A percentile compares a stretch with the other conserved stretches of the same genome.
Conservation (phyloP, 1,140 invertebrate species). For the Plodia interpunctella region DNA sequence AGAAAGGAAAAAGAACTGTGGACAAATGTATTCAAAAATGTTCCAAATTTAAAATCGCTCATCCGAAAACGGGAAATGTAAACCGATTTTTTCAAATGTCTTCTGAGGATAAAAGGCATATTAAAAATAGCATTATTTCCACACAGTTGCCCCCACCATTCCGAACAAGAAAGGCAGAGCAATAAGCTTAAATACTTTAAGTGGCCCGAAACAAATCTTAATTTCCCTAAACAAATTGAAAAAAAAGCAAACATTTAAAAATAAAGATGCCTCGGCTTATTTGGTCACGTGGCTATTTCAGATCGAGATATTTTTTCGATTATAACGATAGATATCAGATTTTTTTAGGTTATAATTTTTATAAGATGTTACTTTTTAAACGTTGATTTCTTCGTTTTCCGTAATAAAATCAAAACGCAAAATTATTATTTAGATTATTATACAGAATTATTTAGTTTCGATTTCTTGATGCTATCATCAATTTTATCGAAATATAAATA, state of each 20-base stretch:
- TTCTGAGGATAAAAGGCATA: neutral
- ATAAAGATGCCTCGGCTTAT: neutral
- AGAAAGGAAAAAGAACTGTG: too few species aligned
- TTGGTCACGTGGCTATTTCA: neutral
- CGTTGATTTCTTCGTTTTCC: too few species aligned
- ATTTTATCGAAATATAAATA: too few species aligned
- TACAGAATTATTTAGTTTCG: too few species aligned
- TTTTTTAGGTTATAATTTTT: too few species aligned
- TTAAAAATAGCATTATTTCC: conserved; percentile 6
- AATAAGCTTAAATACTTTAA: conserved; percentile 6
- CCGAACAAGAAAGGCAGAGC: neutral
- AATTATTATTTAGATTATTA: too few species aligned
- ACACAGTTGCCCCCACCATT: neutral
- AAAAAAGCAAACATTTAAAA: neutral
- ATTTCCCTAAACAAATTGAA: conserved; percentile 3
- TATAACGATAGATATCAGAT: too few species aligned
- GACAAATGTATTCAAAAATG: too few species aligned
- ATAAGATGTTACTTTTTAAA: too few species aligned
- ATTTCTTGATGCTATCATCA: too few species aligned
- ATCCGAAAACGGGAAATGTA: neutral
- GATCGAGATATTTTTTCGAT: neutral
- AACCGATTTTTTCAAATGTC: neutral
- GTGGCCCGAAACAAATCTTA: neutral
- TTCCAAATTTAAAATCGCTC: neutral
- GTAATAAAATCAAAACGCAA: too few species aligned